Evolutionary conservation across 2,888 invertebrate genomes (phyloP).

Genomic region (Unio pictorum): DNA sequence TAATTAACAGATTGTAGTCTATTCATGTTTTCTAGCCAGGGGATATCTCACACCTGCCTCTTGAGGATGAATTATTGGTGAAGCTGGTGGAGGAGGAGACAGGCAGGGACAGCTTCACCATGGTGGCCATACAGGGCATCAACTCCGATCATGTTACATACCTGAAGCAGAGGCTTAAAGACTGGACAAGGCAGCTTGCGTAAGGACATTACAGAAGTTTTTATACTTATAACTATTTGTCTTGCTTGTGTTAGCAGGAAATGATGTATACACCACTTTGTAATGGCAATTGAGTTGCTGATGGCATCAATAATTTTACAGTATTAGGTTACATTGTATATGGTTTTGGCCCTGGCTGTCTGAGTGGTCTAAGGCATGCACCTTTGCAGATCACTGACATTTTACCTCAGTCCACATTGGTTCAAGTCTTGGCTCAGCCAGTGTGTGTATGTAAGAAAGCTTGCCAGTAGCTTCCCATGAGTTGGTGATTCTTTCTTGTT

Average conservation of each 20-base stretch:
- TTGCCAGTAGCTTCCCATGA: too few species aligned
- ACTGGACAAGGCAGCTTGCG: slow-evolving; percentile 69
- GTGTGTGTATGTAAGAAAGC: too few species aligned
- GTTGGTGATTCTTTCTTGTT: too few species aligned
- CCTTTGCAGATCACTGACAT: too few species aligned
- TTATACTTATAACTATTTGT: background rate
- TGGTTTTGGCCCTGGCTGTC: too few species aligned
- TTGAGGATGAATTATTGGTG: slow-evolving; percentile 62
- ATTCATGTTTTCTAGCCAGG: slow-evolving; percentile 53
- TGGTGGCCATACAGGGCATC: slow-evolving; percentile 67
- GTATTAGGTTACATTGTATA: too few species aligned
- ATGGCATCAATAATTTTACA: too few species aligned
- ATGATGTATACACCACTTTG: background rate
- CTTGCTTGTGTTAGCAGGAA: background rate
- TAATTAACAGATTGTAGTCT: too few species aligned
- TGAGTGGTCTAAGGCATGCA: too few species aligned
- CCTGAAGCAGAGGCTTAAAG: slow-evolving; percentile 58
- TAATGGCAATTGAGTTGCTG: too few species aligned
- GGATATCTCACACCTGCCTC: slow-evolving; percentile 60
- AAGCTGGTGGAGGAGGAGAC: slow-evolving; percentile 62
- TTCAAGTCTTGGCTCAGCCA: too few species aligned
- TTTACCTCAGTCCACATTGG: too few species aligned
- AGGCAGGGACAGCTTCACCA: slow-evolving; percentile 64
- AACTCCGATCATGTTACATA: slow-evolving; percentile 64
- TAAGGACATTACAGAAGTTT: slow-evolving; percentile 38